Evolutionary conservation across 2,888 invertebrate genomes (phyloP).

Genomic region (Eilema griseolum): DNA sequence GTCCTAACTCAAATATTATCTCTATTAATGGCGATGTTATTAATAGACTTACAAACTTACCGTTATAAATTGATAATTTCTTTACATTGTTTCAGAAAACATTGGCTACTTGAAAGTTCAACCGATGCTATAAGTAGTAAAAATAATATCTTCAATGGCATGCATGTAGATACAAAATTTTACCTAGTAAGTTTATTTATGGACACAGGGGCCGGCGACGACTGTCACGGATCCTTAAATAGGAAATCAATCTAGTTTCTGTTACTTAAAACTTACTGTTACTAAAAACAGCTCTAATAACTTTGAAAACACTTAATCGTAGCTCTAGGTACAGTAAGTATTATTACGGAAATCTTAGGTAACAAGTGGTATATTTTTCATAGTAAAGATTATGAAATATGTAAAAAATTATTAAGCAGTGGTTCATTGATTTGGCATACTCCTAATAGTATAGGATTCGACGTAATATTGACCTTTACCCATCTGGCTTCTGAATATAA

Average conservation of each 20-base stretch:
- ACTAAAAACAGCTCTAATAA: not conserved
- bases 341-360: too few relatives aligned
- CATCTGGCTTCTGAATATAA: too few relatives aligned
- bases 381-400: too few relatives aligned
- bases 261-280: not conserved
- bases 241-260: not conserved
- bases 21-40: conserved; percentile 52
- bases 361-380: too few relatives aligned
- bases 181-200: not conserved
- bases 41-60: conserved; percentile 38
- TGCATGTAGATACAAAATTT: not conserved
- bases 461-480: too few relatives aligned
- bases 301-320: too few relatives aligned
- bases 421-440: too few relatives aligned
- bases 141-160: not conserved
- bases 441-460: too few relatives aligned
- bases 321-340: too few relatives aligned
- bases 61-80: conserved; percentile 7
- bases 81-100: not conserved
- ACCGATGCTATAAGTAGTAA: not conserved
- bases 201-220: not conserved
- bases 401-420: too few relatives aligned
- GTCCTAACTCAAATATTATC: conserved; percentile 60
- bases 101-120: not conserved
- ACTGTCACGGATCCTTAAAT: not conserved